Evolutionary conservation across 37 sponge, comb jelly and placozoan species (phyloP), one percentile per base, ranked within the genome.

Genomic region (Cladorhizidae sp.): DNA sequence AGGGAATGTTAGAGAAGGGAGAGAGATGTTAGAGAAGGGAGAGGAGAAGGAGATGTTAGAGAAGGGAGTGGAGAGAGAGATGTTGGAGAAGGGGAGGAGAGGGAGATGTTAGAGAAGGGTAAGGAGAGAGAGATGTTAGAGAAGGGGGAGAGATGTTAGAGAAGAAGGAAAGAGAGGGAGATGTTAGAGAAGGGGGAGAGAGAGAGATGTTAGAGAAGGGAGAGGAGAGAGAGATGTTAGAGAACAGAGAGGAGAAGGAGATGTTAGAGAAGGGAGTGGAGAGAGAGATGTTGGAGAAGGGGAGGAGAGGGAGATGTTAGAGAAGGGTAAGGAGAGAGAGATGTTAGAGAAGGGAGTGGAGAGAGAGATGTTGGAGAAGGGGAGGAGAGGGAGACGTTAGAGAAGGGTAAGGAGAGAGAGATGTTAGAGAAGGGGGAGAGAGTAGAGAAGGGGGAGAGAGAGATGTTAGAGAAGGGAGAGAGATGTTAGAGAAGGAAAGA

Each of bases 251-350:
- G 35, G 68, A 37, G 39, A 9, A 17, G 38, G 42, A 56, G 36
- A 20, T 31, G 79, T 12, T 50, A n/a, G n/a, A n/a, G n/a, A n/a
- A n/a, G n/a, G 38, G 75, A 59, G 29, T 33, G 20, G 33, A 25
- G 26, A 21, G 59, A 58, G n/a, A 23, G 23, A 52, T 23, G 25
- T 11, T 70, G 41, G 70, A 39, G 70, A 69, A 28, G 5, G 37
- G 41, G 57, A 29, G 72, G 81, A 42, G 64, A 64, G 39, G 63
- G 23, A 35, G 40, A 42, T 45, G 49, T 12, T 45, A n/a, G 49
- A 45, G 9, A 45, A 62, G 77, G 41, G 77, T 17, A 35, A 70
- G 45, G 57, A 78, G 62, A 21, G 45, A 49, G 17, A 41, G 67
- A 42, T 33, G 17, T 11, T 28, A 29, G 29, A 61, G 12, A 61